Percentiles rank a stretch among this genome's conserved stretches.
Evolutionary conservation across 2,113 vertebrate genomes (phyloP).

Genomic region (Theropithecus gelada): DNA sequence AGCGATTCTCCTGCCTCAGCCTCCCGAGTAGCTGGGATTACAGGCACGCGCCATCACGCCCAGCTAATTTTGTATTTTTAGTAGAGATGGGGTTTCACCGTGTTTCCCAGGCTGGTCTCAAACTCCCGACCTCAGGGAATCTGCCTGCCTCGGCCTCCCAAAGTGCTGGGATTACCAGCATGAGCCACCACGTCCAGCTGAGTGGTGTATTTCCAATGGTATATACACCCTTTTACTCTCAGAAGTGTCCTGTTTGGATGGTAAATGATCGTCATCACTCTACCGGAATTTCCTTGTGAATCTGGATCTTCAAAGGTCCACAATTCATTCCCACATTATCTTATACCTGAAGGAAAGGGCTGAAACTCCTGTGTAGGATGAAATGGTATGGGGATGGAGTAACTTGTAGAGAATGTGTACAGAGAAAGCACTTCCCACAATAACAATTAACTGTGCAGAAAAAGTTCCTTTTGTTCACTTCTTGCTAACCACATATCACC

Average conservation of each 20-base stretch:
- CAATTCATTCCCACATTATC: neutral
- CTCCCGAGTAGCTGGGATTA: neutral
- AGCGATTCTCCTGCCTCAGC: neutral
- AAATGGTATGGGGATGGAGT: neutral
- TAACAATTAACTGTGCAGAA: neutral
- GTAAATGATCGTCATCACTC: neutral
- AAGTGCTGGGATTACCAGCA: neutral
- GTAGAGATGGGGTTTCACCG: neutral
- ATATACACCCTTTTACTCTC: neutral
- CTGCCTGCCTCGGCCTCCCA: neutral
- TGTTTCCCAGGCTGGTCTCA: neutral
- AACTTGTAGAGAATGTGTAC: neutral
- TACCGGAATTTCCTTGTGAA: neutral
- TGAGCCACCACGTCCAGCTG: too few relatives aligned
- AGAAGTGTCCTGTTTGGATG: neutral
- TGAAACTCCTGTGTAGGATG: neutral
- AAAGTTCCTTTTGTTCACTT: neutral
- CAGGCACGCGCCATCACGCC: fast-evolving
- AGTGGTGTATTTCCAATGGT: neutral
- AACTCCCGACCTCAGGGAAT: neutral
- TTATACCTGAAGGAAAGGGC: neutral
- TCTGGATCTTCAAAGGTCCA: neutral
- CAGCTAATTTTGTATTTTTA: neutral
- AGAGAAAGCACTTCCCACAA: neutral
- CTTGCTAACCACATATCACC: neutral